Evolutionary conservation across 2,888 invertebrate species (phyloP), one percentile per base, ranked within the genome.

Genomic region (Synergus itoensis): DNA sequence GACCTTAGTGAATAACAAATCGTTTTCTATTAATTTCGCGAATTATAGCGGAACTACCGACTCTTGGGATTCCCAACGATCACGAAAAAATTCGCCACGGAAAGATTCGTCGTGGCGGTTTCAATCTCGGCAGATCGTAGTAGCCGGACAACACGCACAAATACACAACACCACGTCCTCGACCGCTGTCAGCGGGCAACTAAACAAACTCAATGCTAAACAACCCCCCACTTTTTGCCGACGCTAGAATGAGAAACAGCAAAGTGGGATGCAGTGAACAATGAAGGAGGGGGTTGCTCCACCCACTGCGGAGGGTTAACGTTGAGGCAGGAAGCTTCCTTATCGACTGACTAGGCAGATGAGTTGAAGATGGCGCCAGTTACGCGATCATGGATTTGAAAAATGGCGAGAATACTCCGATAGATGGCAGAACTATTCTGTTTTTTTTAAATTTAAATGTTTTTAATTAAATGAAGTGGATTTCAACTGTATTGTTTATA

Each of bases 111-210:
- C 63, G 65, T 77, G 80, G 78, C 77, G 69, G 14, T 65, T 41
- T 28, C 0, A 65, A 65, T 43, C 43, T 28, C 36, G 48, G 36
- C 36, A 48, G 12, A 48, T 36, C 9, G 48, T 73, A 28, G 36
- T 36, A 65, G 60, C 65, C 75, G 60, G 77, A 78, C 79, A 64
- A 79, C 83, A 84, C 83, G 81, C 83, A 82, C 83, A 76, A 73
- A 4, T 84, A 84, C 85, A 87, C 82, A 80, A 87, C 86, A 84
- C 87, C 82, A 86, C 88, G 84, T 88, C 85, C 88, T 87, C 90
- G 89, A 85, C 90, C 91, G 91, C 91, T 90, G 90, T 91, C 91
- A 91, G 90, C 92, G 91, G 89, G 89, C 91, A 91, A 92, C 92
- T 92, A 91, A 92, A 91, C 89, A 90, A 90, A 82, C 84, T 81